Base-by-base conservation (phyloP, 1,140 invertebrate species). In the Chymomyza costata region DNA sequence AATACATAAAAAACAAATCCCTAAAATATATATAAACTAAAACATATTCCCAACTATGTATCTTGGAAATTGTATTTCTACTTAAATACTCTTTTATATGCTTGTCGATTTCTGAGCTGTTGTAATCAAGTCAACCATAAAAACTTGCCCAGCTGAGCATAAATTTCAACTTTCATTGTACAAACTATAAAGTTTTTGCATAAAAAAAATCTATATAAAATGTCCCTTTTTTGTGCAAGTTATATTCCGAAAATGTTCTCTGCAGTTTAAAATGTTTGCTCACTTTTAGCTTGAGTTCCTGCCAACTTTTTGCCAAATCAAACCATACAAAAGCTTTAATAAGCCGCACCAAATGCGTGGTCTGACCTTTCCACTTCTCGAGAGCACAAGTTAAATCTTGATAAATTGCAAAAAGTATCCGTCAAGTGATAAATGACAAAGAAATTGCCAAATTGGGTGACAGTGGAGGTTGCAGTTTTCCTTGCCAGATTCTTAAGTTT, bases 401-500 rank as follows among this genome's bases (percentile, higher is more conserved):
- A 82, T 70, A 82, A 82, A 82, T 76, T 65, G 59, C 51, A 19
- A 31, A 53, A 55, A 56, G 39, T 53, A 58, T 40, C 56, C 40
- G 58, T 43, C 58, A 59, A 59, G 53, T 82, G 71, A 82, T 65
- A 82, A 82, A 82, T 82, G 71, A 74, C 71, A 65, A 54, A 46
- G 48, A 45, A 78, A 82, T 78, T 73, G 67, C 47, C 67, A 73
- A 71, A 82, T 81, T 68, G 67, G 61, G 45, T 28, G 52, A 45
- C 45, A 50, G 18, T 41, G 17, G 35, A 18, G 21, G 30, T 17
- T 13, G 39, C 18, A 18, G 6, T 44, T 34, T 28, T 28, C 5
- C 5, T 28, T 25, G 21, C 21, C 8, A 25, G 3, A 25, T 25
- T 25, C 21, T 8, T 8, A 3, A 25, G 3, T 25, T 25, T 25